Conservation (phyloP, 1,140 invertebrate species). For the Lerema accius region DNA sequence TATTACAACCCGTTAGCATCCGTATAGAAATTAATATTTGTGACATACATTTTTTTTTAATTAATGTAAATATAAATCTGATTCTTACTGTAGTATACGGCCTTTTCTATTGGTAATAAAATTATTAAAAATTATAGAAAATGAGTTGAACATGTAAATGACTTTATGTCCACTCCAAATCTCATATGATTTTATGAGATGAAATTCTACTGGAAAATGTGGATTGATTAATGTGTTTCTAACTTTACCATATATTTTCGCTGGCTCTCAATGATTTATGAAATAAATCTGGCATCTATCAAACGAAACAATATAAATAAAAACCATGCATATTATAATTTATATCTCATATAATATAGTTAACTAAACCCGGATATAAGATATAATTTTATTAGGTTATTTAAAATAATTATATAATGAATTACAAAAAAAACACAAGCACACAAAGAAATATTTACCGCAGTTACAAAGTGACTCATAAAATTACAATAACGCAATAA, state of each 20-base stretch:
- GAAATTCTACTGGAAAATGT: background rate
- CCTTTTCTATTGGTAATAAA: background rate
- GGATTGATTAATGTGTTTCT: constrained; percentile 24
- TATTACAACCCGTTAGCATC: background rate
- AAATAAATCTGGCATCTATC: constrained; percentile 1
- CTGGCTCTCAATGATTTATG: constrained; percentile 37
- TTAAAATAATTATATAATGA: background rate
- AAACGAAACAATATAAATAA: background rate
- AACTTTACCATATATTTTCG: constrained; percentile 20
- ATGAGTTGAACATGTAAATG: background rate
- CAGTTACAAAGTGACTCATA: constrained; percentile 5
- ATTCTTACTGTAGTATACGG: background rate
- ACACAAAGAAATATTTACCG: constrained; percentile 11
- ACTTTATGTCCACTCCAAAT: background rate
- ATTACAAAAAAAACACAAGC: background rate
- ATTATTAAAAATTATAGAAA: background rate
- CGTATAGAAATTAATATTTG: too few relatives aligned
- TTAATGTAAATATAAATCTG: too few relatives aligned
- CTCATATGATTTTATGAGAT: constrained; percentile 7
- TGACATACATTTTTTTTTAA: too few relatives aligned
- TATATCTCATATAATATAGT: too few relatives aligned
- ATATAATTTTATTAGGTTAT: too few relatives aligned
- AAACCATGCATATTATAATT: background rate
- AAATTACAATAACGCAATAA: background rate
- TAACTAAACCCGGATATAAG: too few relatives aligned